Base-by-base conservation (phyloP, 2,797 vertebrate genomes). In the Hippoglossus hippoglossus region DNA sequence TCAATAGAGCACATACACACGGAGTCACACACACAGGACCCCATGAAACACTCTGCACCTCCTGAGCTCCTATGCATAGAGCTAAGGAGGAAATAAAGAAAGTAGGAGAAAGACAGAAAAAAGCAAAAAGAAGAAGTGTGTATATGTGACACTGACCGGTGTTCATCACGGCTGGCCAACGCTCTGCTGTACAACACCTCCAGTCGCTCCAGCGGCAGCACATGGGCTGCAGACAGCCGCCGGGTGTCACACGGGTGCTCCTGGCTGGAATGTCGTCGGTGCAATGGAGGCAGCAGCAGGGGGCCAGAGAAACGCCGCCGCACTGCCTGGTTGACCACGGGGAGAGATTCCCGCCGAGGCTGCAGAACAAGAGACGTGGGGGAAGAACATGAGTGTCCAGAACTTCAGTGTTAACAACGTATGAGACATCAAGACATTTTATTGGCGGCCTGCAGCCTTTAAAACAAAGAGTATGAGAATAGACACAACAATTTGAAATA, bases 301-400 rank as follows among this genome's bases (percentile, higher is more conserved):
- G 92, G 92, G 19, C 96, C 96, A 0, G 96, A 97, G 80, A 94
- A 96, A 28, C 94, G 91, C 9, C 96, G 93, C 22, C 92, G 87
- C 58, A 96, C 88, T 5, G 84, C 91, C 49, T 89, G 87, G 18
- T 90, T 77, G 22, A 69, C 36, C 1, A 51, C 74, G 15, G 77
- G 66, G 5, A 86, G 67, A 0, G 90, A 88, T 26, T 94, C 93
- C 55, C 88, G 73, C 24, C 75, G 91, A 72, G 69, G 68, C 96
- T 96, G 90, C 3, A 58, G 3, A 28, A 34, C 5, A 2, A 63
- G 21, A 59, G 21, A 49, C 28, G 46, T 10, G 50, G 3, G 49
- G 7, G 3, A 18, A 24, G 12, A 66, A 44, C 41, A 18, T 44
- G 41, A 44, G 41, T 6, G 9, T 34, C 31, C 31, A 34, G 10